A percentile compares a stretch with the other conserved stretches of the same genome.
phyloP scores from a whole-genome alignment of 2,888 invertebrate genomes.

The Pseudococcus jackbeardsleyi region DNA sequence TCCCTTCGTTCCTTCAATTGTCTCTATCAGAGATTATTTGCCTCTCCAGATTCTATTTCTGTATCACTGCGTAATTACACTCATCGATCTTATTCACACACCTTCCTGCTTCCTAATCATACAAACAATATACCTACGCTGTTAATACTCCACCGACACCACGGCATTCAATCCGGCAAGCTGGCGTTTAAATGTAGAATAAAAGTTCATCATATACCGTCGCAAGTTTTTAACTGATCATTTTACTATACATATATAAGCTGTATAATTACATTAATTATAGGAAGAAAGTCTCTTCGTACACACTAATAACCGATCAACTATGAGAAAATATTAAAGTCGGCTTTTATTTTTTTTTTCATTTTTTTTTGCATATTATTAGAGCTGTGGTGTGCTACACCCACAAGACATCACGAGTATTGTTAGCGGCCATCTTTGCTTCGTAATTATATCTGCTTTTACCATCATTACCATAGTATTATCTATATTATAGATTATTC shows the following conservation, averaged over 20 bases:
- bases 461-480: slow-evolving; percentile 63
- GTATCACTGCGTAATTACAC: no score
- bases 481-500: slow-evolving; percentile 64
- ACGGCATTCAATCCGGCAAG: background rate
- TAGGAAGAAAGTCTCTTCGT: slow-evolving; percentile 64
- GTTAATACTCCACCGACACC: no score
- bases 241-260: slow-evolving; percentile 53
- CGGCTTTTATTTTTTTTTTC: slow-evolving; percentile 57
- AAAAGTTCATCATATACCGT: slow-evolving; percentile 43
- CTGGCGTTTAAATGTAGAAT: slow-evolving; percentile 49
- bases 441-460: slow-evolving; percentile 63
- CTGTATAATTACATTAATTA: slow-evolving; percentile 64
- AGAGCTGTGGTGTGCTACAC: slow-evolving; percentile 56
- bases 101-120: no score
- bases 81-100: no score
- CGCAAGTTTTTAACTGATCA: slow-evolving; percentile 54
- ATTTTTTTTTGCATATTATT: slow-evolving; percentile 60
- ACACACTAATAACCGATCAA: slow-evolving; percentile 63
- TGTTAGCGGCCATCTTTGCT: slow-evolving; percentile 63
- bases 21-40: no score
- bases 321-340: slow-evolving; percentile 63
- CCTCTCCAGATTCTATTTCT: no score
- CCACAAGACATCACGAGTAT: slow-evolving; percentile 64
- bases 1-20: no score
- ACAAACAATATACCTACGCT: no score